Evolutionary conservation across 2,113 vertebrate species (phyloP), one percentile per base, ranked within the genome.

Genomic region (Monopterus albus): DNA sequence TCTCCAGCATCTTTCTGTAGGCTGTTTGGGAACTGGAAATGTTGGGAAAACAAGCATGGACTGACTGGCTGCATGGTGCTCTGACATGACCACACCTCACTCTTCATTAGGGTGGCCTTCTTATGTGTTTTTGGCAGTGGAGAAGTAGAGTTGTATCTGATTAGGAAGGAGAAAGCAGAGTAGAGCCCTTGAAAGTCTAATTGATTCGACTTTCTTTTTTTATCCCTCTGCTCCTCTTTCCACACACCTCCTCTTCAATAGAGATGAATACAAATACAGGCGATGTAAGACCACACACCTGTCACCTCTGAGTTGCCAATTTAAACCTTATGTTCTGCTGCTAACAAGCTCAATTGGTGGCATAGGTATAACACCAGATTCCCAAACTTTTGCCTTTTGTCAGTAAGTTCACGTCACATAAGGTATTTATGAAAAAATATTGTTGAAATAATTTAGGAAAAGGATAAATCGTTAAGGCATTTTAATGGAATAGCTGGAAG

Each of bases 221-320:
- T 61, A 79, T 78, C 71, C 81, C 21, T 31, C 75, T 67, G 26
- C 45, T 56, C 39, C 38, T 51, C 7, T 55, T 47, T 49, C 49
- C 51, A 52, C 63, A 75, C 43, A 71, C 74, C 72, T 79, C 68
- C 66, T 77, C 63, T 87, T 84, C 81, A 83, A 76, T 86, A 83
- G 79, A 84, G 81, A 66, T 78, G 84, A 92, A 91, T 89, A 91
- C 86, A 91, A 90, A 92, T 78, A 66, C 74, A 51, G 35, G 56
- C 72, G 69, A 85, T 15, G 47, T 58, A 72, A 68, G 77, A 82
- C 77, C 79, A 82, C 80, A 81, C 88, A 91, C 89, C 91, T 91
- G 92, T 84, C 84, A 84, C 83, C 73, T 83, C 71, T 56, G 49
- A 76, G 81, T 77, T 67, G 83, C 87, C 89, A 90, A 87, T 83